These are phyloP conservation scores for Tillus elongatus DNA, from an alignment of 2,888 invertebrate genomes.

Conservation along the genomic window DNA sequence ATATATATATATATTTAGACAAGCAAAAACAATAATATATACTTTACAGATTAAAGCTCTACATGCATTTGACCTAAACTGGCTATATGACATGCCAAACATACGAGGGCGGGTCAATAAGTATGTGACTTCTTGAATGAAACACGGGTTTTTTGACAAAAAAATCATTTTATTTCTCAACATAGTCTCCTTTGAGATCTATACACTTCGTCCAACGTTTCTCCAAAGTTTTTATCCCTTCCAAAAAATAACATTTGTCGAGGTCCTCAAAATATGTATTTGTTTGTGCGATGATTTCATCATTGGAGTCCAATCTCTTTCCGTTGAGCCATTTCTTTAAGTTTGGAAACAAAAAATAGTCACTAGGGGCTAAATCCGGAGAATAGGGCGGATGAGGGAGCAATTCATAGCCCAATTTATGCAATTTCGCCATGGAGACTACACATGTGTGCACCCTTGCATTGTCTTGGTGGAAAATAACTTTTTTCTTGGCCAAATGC, in stretches of 20 bases:
- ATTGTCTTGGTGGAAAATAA: conserved; percentile 9
- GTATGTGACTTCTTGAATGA: conserved; percentile 5
- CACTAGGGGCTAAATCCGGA: conserved; percentile 4
- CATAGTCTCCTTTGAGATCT: conserved; percentile 3
- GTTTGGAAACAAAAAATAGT: conserved; percentile 4
- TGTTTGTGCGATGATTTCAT: neutral
- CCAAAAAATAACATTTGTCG: conserved; percentile 1
- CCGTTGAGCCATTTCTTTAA: conserved; percentile 4
- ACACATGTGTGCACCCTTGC: conserved; percentile 5
- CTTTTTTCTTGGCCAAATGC: conserved; percentile 14
- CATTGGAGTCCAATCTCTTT: conserved; percentile 2
- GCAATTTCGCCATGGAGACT: conserved; percentile 8
- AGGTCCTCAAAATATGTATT: too few species aligned
- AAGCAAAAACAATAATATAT: too few species aligned
- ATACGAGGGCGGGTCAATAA: too few species aligned
- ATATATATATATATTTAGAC: too few species aligned
- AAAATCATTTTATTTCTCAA: conserved; percentile 3
- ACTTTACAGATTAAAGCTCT: too few species aligned
- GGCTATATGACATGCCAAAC: too few species aligned
- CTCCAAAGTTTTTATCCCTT: neutral
- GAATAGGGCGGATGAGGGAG: conserved; percentile 8
- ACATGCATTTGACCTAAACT: too few species aligned
- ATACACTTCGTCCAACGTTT: conserved; percentile 2
- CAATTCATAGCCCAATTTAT: conserved; percentile 8
- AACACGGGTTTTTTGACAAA: conserved; percentile 1